Base-by-base conservation (phyloP, 2,113 vertebrate species). In the Poeciliopsis turrubarensis region DNA sequence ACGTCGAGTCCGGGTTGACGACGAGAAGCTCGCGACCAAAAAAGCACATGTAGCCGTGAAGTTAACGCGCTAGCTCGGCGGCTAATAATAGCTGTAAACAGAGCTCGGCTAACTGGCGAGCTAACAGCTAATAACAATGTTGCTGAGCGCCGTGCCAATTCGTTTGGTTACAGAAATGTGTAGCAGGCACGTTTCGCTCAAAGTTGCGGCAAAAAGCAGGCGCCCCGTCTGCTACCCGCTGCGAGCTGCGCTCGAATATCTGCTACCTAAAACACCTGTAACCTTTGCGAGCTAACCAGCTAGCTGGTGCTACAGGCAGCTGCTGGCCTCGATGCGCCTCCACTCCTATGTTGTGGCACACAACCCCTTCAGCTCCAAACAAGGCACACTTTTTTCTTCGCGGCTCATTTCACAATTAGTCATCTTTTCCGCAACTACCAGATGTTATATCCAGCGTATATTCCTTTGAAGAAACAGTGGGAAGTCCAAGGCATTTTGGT, bases 301-400 rank as follows among this genome's bases (percentile, higher is more conserved):
- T 89, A 87, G 65, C 82, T 60, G n/a, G 26, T 77, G 89, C 91
- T 90, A 86, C 90, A 83, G 85, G 90, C 92, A 90, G 89, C 88
- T 89, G 86, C 84, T 87, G 93, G 93, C 94, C 93, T 94, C 75
- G 87, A 68, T 82, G 83, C 86, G 79, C 84, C 87, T 81, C 76
- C 85, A 88, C 68, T 88, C 83, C 83, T 79, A 81, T 82, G 90
- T 84, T 78, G 89, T 81, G 91, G 89, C 90, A 85, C 88, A 89
- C 89, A 87, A 90, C 54, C 91, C 90, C 89, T 88, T 91, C 85
- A 66, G 86, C 80, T 87, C 91, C 88, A 51, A 88, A 89, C 81
- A 88, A 90, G 89, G 89, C 82, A 91, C 89, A 89, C 91, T 87
- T 90, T 92, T 92, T 91, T 84, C 90, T 51, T 66, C 84, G 84